A percentile compares a stretch with the other conserved stretches of the same genome.
These are phyloP conservation scores for Elymnias hypermnestra DNA, from an alignment of 1,140 invertebrate genomes.

Conservation along the genomic window DNA sequence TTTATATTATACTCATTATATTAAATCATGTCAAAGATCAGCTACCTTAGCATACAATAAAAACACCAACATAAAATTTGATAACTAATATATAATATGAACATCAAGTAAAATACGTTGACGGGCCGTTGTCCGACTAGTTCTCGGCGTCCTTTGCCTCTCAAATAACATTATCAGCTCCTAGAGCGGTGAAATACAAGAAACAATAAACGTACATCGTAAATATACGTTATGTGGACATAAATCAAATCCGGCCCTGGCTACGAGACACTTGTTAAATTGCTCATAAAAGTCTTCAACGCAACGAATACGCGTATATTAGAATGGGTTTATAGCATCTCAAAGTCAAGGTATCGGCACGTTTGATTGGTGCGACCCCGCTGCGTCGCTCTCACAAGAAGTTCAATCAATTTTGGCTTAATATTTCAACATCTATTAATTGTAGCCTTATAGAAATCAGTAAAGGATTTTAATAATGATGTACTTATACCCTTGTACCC, in stretches of 20 bases:
- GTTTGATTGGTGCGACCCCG: slow-evolving; percentile 32
- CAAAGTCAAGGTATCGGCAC: slow-evolving; percentile 29
- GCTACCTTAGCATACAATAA: slow-evolving; percentile 8
- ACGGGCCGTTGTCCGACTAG: slow-evolving; percentile 20
- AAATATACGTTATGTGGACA: slow-evolving; percentile 53
- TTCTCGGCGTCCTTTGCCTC: slow-evolving; percentile 38
- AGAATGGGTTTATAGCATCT: slow-evolving; percentile 48
- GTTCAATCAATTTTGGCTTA: no score
- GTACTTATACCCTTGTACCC: no score
- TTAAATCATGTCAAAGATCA: not conserved
- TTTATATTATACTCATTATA: no score
- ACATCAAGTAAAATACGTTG: slow-evolving; percentile 21
- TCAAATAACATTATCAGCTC: slow-evolving; percentile 59
- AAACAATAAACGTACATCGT: slow-evolving; percentile 63
- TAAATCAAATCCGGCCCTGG: slow-evolving; percentile 57
- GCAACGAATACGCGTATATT: slow-evolving; percentile 59
- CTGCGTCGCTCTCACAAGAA: not conserved
- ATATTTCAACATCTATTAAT: no score
- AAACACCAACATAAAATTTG: slow-evolving; percentile 7
- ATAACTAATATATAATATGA: not conserved
- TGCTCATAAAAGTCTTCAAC: slow-evolving; percentile 66
- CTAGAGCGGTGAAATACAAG: slow-evolving; percentile 59
- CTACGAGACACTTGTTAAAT: slow-evolving; percentile 66
- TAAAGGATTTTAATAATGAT: no score
- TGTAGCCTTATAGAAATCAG: no score